A percentile compares a stretch with the other conserved stretches of the same genome.
These are phyloP conservation scores for Catotricha subobsoleta DNA, from an alignment of 2,888 invertebrate genomes.

Conservation along the genomic window DNA sequence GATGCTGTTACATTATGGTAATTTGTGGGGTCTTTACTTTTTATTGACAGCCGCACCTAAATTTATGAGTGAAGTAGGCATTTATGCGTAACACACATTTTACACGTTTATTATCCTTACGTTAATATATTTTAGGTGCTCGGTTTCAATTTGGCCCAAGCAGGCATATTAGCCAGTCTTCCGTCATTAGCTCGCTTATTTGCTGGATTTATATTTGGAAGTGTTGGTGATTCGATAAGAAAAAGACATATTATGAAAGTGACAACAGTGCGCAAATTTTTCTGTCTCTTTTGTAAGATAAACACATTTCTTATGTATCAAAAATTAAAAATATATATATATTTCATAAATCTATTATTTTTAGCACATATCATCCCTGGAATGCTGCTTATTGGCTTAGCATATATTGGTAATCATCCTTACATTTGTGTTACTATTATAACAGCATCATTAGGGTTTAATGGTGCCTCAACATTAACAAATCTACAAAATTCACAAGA, in stretches of 20 bases:
- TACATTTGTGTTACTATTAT: conserved; percentile 43
- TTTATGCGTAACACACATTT: not conserved
- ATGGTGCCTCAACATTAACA: conserved; percentile 42
- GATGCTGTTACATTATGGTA: conserved; percentile 50
- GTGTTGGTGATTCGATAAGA: conserved; percentile 44
- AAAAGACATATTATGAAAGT: conserved; percentile 29
- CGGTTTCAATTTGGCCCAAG: conserved; percentile 50
- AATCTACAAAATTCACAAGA: conserved; percentile 49
- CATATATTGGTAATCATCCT: conserved; percentile 41
- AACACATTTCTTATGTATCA: no score
- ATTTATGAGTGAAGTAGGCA: conserved; percentile 42
- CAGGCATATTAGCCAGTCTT: conserved; percentile 48
- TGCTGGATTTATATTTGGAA: conserved; percentile 51
- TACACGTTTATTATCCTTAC: no score
- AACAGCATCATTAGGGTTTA: conserved; percentile 47
- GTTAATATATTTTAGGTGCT: conserved; percentile 34
- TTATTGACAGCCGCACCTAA: conserved; percentile 59
- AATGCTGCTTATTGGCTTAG: conserved; percentile 35
- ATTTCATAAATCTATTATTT: no score
- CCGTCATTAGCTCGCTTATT: conserved; percentile 52
- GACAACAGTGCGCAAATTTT: conserved; percentile 44
- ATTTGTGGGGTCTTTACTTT: conserved; percentile 58
- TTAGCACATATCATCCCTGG: conserved; percentile 40
- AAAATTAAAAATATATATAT: not conserved
- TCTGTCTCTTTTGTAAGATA: conserved; percentile 42